phyloP scores from a whole-genome alignment of 2,113 vertebrate species.

The Leptosomus discolor region DNA sequence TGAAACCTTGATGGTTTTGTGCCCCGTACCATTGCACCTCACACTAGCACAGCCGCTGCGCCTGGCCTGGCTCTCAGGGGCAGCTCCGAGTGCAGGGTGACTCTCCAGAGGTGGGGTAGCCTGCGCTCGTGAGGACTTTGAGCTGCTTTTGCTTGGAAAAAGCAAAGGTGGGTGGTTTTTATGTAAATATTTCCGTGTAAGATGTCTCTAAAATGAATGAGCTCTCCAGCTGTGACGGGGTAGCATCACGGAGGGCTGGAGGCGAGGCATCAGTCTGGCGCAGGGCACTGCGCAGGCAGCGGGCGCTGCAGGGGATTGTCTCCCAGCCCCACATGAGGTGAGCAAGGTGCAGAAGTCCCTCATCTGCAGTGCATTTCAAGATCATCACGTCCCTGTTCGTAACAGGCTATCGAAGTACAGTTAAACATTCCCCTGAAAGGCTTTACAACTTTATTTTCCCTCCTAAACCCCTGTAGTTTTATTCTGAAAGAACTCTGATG shows the following conservation, averaged over 20 bases:
- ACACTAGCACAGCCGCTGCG: neutral
- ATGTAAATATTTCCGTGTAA: accelerated
- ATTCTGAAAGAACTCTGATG: neutral
- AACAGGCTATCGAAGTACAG: neutral
- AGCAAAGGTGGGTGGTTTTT: accelerated
- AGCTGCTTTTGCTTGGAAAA: neutral
- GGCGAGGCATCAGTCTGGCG: accelerated
- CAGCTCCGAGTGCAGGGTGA: neutral
- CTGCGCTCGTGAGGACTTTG: accelerated
- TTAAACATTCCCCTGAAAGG: neutral
- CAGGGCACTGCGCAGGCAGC: neutral
- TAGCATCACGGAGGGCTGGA: accelerated
- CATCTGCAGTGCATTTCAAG: neutral
- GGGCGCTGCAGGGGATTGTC: neutral
- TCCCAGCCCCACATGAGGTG: neutral
- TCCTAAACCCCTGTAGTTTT: neutral
- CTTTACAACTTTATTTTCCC: neutral
- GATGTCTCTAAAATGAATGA: neutral
- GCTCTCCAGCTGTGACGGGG: accelerated
- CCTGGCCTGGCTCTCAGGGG: neutral
- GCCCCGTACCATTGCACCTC: neutral
- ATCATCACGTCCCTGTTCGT: neutral
- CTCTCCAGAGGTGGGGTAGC: neutral
- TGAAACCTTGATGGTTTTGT: slow-evolving; percentile 47
- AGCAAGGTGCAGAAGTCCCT: neutral